These are phyloP conservation scores for Proctacanthus coquilletti DNA, from an alignment of 1,140 invertebrate species.

Conservation along the genomic window DNA sequence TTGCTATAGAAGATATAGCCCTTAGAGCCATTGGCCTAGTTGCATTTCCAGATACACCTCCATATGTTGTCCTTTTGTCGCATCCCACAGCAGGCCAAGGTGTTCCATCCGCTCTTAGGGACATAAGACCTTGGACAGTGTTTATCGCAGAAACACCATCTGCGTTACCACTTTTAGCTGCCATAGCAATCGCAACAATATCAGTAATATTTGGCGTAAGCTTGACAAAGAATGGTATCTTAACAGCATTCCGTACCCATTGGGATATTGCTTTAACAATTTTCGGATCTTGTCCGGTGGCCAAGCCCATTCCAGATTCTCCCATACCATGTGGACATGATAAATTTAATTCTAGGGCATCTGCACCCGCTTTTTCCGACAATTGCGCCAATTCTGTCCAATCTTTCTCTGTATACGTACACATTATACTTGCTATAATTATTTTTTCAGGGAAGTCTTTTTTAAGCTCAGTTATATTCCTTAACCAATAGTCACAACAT, in stretches of 20 bases:
- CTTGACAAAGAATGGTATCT: constrained; percentile 97
- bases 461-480: constrained; percentile 79
- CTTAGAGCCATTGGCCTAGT: constrained; percentile 82
- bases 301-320: constrained; percentile 92
- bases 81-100: constrained; percentile 86
- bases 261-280: constrained; percentile 77
- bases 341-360: constrained; percentile 90
- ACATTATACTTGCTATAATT: constrained; percentile 96
- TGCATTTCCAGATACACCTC: constrained; percentile 91
- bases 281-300: constrained; percentile 85
- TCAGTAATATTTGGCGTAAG: constrained; percentile 96
- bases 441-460: constrained; percentile 83
- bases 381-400: constrained; percentile 70
- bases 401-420: constrained; percentile 70
- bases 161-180: constrained; percentile 86
- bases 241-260: constrained; percentile 74
- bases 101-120: constrained; percentile 55
- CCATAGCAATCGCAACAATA: constrained; percentile 73
- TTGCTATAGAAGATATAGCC: constrained; percentile 76
- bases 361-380: constrained; percentile 74
- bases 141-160: constrained; percentile 94
- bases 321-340: constrained; percentile 99
- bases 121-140: constrained; percentile 89
- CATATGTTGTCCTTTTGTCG: constrained; percentile 79
- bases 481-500: constrained; percentile 81